Conservation (phyloP, 2,888 invertebrate species). For the Parnassius glacialis region DNA sequence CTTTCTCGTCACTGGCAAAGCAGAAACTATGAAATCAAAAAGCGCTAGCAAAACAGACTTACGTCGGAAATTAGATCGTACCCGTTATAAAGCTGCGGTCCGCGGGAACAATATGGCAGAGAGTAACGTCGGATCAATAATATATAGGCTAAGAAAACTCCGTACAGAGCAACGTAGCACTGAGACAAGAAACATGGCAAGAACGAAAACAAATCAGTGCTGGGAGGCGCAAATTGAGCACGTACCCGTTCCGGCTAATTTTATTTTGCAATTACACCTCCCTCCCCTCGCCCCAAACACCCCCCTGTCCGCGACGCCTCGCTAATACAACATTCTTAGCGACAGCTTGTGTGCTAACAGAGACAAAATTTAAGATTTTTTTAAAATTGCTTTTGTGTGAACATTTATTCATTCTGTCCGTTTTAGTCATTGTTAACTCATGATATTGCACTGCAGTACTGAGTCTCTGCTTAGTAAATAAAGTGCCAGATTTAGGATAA, state of each 20-base stretch:
- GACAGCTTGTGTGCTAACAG: constrained; percentile 49
- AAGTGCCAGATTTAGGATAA: too few relatives aligned
- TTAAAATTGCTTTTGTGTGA: too few relatives aligned
- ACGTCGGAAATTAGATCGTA: constrained; percentile 23
- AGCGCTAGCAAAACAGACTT: constrained; percentile 18
- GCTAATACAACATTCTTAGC: constrained; percentile 77
- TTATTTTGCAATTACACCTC: constrained; percentile 81
- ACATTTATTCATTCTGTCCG: too few relatives aligned
- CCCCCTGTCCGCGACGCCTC: constrained; percentile 39
- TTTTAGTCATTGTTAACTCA: too few relatives aligned
- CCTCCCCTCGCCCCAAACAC: constrained; percentile 39
- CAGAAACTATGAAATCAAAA: constrained; percentile 12
- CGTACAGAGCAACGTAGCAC: constrained; percentile 44
- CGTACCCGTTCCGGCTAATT: constrained; percentile 81
- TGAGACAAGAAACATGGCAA: constrained; percentile 51
- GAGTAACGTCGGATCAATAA: constrained; percentile 68
- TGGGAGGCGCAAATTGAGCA: constrained; percentile 80
- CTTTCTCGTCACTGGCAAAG: constrained; percentile 1
- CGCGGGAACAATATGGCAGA: constrained; percentile 62
- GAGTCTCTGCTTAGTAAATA: too few relatives aligned
- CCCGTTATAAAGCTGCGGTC: constrained; percentile 16
- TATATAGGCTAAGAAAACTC: constrained; percentile 75
- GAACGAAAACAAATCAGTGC: constrained; percentile 79
- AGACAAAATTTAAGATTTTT: constrained; percentile 18
- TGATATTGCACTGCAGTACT: too few relatives aligned